Conservation (phyloP, 1,140 invertebrate species). For the Drosophila auraria region DNA sequence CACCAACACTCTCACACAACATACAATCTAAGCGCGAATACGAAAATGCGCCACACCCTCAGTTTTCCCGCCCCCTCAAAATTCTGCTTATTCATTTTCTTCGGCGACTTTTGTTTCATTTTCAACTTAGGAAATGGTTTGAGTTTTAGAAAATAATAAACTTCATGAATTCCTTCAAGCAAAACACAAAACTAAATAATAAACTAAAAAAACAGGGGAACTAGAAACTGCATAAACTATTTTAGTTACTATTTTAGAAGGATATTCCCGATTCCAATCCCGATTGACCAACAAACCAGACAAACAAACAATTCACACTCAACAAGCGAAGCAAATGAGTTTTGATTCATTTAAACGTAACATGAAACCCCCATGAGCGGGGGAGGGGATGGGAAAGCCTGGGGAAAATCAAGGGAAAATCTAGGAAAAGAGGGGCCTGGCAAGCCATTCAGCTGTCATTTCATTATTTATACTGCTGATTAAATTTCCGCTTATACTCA, state of each 20-base stretch:
- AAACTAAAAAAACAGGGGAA: no score
- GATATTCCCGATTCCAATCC: conserved; percentile 29
- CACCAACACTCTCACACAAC: conserved; percentile 3
- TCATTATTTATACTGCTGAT: conserved; percentile 83
- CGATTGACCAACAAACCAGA: conserved; percentile 53
- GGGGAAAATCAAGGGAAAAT: conserved; percentile 9
- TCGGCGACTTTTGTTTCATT: conserved; percentile 14
- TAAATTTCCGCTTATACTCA: conserved; percentile 83
- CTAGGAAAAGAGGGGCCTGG: conserved; percentile 6
- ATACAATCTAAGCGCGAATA: conserved; percentile 18
- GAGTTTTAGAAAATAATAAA: background rate
- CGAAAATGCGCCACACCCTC: background rate
- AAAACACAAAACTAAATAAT: no score
- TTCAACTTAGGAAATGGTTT: background rate
- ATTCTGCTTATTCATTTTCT: conserved; percentile 22
- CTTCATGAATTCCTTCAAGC: no score
- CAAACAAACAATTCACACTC: conserved; percentile 50
- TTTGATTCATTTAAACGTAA: conserved; percentile 67
- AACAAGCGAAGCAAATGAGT: conserved; percentile 72
- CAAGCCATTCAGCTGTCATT: conserved; percentile 77
- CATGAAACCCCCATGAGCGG: conserved; percentile 39
- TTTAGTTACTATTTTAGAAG: no score
- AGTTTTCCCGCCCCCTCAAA: conserved; percentile 1
- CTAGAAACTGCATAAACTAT: no score
- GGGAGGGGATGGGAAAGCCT: background rate